These are phyloP conservation scores for Watsonalla binaria DNA, from an alignment of 2,888 invertebrate genomes.

Conservation along the genomic window DNA sequence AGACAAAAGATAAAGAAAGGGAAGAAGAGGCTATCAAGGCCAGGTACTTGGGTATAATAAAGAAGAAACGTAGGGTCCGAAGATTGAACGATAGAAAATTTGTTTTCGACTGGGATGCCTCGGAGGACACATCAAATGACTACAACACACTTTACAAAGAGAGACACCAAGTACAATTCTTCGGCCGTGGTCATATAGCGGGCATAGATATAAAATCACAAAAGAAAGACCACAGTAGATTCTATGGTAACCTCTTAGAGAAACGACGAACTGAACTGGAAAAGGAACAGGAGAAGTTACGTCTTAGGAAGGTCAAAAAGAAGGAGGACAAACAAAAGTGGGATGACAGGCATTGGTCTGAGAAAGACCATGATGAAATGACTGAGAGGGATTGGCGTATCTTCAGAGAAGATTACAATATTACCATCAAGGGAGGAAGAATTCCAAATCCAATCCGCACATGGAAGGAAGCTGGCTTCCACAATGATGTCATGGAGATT, in stretches of 20 bases:
- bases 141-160: slow-evolving; percentile 98
- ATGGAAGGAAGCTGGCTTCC: slow-evolving; percentile 97
- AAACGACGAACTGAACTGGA: slow-evolving; percentile 97
- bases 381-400: slow-evolving; percentile 99
- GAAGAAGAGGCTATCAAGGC: slow-evolving; percentile 98
- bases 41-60: slow-evolving; percentile 94
- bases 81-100: slow-evolving; percentile 98
- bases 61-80: slow-evolving; percentile 94
- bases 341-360: slow-evolving; percentile 99
- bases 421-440: slow-evolving; percentile 97
- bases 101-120: slow-evolving; percentile 99
- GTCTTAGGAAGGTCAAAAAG: slow-evolving; percentile 93
- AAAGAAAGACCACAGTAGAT: slow-evolving; percentile 96
- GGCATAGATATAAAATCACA: slow-evolving; percentile 99
- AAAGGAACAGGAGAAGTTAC: slow-evolving; percentile 96
- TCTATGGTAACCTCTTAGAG: slow-evolving; percentile 97
- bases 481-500: slow-evolving; percentile 93
- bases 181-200: slow-evolving; percentile 97
- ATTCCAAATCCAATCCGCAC: slow-evolving; percentile 97
- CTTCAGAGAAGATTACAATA: slow-evolving; percentile 99
- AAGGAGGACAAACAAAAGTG: slow-evolving; percentile 99
- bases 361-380: slow-evolving; percentile 96
- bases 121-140: slow-evolving; percentile 98
- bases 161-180: slow-evolving; percentile 97
- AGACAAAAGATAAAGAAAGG: slow-evolving; percentile 91